phyloP scores from a whole-genome alignment of 2,888 invertebrate species.

The Callyntrura sp. region DNA sequence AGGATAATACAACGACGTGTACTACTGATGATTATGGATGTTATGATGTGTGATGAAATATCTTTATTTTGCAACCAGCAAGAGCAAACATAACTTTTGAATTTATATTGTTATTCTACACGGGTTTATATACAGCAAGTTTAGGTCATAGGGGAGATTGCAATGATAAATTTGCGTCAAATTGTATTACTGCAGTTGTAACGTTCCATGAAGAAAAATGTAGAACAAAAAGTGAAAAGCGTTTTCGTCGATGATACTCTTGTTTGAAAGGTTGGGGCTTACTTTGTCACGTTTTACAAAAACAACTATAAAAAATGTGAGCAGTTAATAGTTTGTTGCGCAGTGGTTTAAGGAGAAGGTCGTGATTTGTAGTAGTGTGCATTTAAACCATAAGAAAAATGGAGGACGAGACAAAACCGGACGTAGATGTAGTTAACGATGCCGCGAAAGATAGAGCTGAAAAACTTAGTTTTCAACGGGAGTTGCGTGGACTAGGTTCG shows the following conservation, averaged over 20 bases:
- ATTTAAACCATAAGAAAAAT: constrained; percentile 39
- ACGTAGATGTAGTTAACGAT: background rate
- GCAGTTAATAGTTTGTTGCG: background rate
- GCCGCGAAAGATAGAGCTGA: constrained; percentile 33
- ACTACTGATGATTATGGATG: background rate
- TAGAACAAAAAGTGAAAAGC: too few species aligned
- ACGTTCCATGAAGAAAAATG: too few species aligned
- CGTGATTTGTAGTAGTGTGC: background rate
- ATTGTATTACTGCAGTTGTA: too few species aligned
- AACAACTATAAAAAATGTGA: constrained; percentile 13
- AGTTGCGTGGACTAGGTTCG: constrained; percentile 76
- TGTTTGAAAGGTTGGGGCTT: background rate
- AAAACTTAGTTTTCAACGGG: constrained; percentile 60
- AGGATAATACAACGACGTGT: too few species aligned
- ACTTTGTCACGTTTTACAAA: background rate
- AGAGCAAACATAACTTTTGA: too few species aligned
- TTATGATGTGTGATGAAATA: background rate
- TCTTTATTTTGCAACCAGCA: too few species aligned
- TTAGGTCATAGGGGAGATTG: too few species aligned
- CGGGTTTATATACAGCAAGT: too few species aligned
- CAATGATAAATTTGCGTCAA: too few species aligned
- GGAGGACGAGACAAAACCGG: constrained; percentile 64
- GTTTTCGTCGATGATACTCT: too few species aligned
- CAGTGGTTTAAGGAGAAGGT: constrained; percentile 7
- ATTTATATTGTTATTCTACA: too few species aligned